Evolutionary conservation across 2,113 vertebrate species (phyloP).

Genomic region (Lipophrys pholis): DNA sequence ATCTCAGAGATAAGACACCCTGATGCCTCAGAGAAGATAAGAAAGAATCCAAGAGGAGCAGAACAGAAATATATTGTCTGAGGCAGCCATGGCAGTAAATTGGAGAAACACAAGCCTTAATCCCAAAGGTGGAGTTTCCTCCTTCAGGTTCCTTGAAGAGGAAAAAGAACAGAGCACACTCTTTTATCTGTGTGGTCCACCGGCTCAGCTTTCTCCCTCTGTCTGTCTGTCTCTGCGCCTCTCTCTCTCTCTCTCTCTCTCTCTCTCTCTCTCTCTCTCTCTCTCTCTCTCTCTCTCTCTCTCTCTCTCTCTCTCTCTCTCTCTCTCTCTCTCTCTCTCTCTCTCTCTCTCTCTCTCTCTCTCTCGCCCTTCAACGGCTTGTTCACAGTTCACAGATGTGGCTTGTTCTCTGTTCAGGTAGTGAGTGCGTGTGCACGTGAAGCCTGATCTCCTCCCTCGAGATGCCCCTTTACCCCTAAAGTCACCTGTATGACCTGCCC

Average conservation of each 20-base stretch:
- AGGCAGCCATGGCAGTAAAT: conserved; percentile 63
- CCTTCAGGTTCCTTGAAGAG: conserved; percentile 71
- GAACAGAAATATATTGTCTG: conserved; percentile 70
- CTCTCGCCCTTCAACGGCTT: conserved; percentile 63
- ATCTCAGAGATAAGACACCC: too few relatives aligned
- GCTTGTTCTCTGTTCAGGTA: conserved; percentile 91
- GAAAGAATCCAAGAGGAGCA: conserved; percentile 31
- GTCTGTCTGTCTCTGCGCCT: conserved; percentile 68
- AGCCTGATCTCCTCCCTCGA: conserved; percentile 91
- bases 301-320: conserved; percentile 68
- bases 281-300: conserved; percentile 76
- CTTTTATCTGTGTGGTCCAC: conserved; percentile 96
- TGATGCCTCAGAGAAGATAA: not conserved
- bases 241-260: conserved; percentile 64
- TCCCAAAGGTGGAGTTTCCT: conserved; percentile 79
- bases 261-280: too few relatives aligned
- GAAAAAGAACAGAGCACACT: conserved; percentile 86
- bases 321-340: conserved; percentile 78
- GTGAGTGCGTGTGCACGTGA: conserved; percentile 79
- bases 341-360: conserved; percentile 68
- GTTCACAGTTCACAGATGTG: conserved; percentile 87
- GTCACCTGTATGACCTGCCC: conserved; percentile 72
- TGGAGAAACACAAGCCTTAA: conserved; percentile 76
- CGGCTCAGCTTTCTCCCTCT: conserved; percentile 83
- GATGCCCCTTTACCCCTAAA: conserved; percentile 83